A percentile compares a stretch with the other conserved stretches of the same genome.
These are phyloP conservation scores for Ephestia elutella DNA, from an alignment of 1,140 invertebrate species.

Conservation along the genomic window DNA sequence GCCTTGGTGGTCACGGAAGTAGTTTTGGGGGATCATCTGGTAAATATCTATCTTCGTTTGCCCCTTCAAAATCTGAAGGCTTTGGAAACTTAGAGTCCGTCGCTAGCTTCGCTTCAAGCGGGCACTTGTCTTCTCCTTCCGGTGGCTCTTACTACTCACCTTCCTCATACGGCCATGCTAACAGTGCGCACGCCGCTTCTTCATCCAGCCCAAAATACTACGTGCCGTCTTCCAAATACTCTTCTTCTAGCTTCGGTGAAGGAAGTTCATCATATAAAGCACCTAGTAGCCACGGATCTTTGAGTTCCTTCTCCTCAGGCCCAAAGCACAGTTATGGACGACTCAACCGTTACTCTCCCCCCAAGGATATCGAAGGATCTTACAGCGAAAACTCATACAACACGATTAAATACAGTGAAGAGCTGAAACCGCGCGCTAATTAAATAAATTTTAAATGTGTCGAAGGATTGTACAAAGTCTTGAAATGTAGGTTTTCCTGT, in stretches of 20 bases:
- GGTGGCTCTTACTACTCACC: constrained; percentile 45
- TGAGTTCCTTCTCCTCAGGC: constrained; percentile 47
- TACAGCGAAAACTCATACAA: constrained; percentile 61
- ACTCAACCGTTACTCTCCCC: constrained; percentile 31
- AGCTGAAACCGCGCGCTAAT: constrained; percentile 53
- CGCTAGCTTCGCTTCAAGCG: constrained; percentile 47
- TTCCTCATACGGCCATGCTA: constrained; percentile 32
- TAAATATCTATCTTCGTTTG: constrained; percentile 45
- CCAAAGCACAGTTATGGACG: constrained; percentile 61
- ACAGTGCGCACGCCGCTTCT: constrained; percentile 41
- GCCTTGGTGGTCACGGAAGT: constrained; percentile 31
- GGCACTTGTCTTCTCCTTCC: constrained; percentile 44
- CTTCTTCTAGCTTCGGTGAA: constrained; percentile 38
- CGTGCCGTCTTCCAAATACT: constrained; percentile 40
- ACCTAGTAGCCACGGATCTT: constrained; percentile 39
- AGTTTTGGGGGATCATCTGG: constrained; percentile 41
- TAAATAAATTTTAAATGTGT: constrained; percentile 22
- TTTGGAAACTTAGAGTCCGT: constrained; percentile 48
- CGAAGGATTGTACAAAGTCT: constrained; percentile 1
- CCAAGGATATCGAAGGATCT: constrained; percentile 52
- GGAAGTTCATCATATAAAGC: constrained; percentile 46
- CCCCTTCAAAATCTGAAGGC: constrained; percentile 47
- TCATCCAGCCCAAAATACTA: constrained; percentile 53
- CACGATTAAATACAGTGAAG: constrained; percentile 67
- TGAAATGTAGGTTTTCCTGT: constrained; percentile 23